A percentile compares a stretch with the other conserved stretches of the same genome.
phyloP scores from a whole-genome alignment of 2,113 vertebrate genomes.

The Sylvia atricapilla region DNA sequence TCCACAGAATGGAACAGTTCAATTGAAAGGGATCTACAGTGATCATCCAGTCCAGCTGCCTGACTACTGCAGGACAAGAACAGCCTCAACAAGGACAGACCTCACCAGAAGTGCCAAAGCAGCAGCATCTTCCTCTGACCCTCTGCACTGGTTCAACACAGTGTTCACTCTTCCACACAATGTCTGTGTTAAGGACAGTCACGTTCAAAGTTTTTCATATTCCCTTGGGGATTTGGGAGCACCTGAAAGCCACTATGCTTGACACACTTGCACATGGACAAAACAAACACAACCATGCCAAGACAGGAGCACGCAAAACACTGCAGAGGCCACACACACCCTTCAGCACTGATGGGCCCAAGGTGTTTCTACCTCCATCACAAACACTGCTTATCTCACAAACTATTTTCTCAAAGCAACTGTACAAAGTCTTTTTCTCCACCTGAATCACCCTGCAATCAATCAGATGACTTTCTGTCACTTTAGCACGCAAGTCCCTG shows the following conservation, averaged over 20 bases:
- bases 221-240: neutral
- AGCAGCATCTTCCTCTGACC: neutral
- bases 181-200: neutral
- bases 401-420: neutral
- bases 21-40: neutral
- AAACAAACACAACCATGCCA: fast-evolving
- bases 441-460: neutral
- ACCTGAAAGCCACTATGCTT: neutral
- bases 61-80: neutral
- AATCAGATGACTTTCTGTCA: neutral
- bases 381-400: neutral
- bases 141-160: neutral
- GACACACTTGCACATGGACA: neutral
- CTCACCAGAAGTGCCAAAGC: neutral
- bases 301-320: neutral
- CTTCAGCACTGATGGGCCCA: neutral
- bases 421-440: neutral
- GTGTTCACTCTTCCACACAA: neutral
- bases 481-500: neutral
- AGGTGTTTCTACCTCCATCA: neutral
- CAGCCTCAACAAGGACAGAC: neutral
- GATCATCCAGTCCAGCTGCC: neutral
- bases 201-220: fast-evolving
- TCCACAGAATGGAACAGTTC: neutral
- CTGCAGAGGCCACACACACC: neutral